Percentiles rank a stretch among this genome's conserved stretches.
Conservation (phyloP, 2,888 invertebrate genomes). For the Thecophora atra region DNA sequence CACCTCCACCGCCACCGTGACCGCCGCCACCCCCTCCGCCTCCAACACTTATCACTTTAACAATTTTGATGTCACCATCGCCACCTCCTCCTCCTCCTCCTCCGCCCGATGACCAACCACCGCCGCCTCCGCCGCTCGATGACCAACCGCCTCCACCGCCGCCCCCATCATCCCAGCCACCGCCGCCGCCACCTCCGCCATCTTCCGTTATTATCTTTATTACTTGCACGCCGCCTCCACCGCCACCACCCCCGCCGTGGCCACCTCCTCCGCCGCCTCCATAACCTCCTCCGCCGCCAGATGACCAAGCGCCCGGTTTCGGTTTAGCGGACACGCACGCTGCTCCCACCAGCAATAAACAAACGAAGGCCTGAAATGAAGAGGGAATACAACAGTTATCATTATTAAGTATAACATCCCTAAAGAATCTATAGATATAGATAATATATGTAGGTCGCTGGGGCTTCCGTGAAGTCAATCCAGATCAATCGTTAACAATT, state of each 20-base stretch:
- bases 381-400: not conserved
- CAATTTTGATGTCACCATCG: slow-evolving; percentile 42
- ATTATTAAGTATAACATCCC: too few species aligned
- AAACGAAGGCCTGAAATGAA: slow-evolving; percentile 59
- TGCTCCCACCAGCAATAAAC: slow-evolving; percentile 59
- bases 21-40: slow-evolving; percentile 47
- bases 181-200: slow-evolving; percentile 48
- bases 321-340: slow-evolving; percentile 60
- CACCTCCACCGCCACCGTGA: slow-evolving; percentile 44
- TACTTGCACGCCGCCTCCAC: slow-evolving; percentile 44
- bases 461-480: too few species aligned
- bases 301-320: slow-evolving; percentile 51
- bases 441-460: too few species aligned
- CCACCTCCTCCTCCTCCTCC: slow-evolving; percentile 46
- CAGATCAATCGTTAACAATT: too few species aligned
- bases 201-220: slow-evolving; percentile 45
- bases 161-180: slow-evolving; percentile 45
- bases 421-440: too few species aligned
- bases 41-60: slow-evolving; percentile 47
- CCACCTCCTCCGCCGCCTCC: slow-evolving; percentile 45
- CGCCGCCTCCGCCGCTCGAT: slow-evolving; percentile 42
- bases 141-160: slow-evolving; percentile 47
- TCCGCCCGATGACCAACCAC: slow-evolving; percentile 42
- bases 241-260: slow-evolving; percentile 40
- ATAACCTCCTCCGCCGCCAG: slow-evolving; percentile 27